phyloP scores from a whole-genome alignment of 2,797 vertebrate species.

The Galagoides demidoff region DNA sequence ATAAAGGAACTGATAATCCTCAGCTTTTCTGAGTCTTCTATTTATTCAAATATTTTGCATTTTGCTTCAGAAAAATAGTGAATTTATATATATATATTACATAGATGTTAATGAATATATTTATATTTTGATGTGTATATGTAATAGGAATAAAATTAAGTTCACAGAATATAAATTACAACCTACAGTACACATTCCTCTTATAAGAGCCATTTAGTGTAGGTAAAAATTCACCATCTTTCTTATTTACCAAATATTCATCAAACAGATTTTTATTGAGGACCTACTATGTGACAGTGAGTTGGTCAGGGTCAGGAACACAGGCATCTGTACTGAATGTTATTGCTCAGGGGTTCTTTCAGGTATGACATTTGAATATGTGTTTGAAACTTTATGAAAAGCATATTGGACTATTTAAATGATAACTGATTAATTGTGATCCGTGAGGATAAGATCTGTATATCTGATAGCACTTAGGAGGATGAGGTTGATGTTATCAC shows the following conservation, averaged over 20 bases:
- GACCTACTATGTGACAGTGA: background rate
- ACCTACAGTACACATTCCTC: background rate
- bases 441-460: background rate
- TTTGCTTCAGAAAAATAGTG: background rate
- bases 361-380: conserved; percentile 10
- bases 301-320: background rate
- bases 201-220: background rate
- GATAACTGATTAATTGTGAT: background rate
- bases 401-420: background rate
- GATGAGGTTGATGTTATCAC: background rate
- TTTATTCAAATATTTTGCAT: conserved; percentile 27
- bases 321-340: background rate
- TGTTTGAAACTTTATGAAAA: background rate
- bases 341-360: conserved; percentile 65
- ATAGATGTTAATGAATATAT: background rate
- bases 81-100: background rate
- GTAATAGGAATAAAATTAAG: conserved; percentile 11
- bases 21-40: background rate
- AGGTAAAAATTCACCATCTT: background rate
- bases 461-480: background rate
- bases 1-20: background rate
- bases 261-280: conserved; percentile 14
- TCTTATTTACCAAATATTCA: background rate
- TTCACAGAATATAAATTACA: background rate
- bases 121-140: background rate